Evolutionary conservation across 2,888 invertebrate species (phyloP).

Genomic region (Drosophila melanocephala): DNA sequence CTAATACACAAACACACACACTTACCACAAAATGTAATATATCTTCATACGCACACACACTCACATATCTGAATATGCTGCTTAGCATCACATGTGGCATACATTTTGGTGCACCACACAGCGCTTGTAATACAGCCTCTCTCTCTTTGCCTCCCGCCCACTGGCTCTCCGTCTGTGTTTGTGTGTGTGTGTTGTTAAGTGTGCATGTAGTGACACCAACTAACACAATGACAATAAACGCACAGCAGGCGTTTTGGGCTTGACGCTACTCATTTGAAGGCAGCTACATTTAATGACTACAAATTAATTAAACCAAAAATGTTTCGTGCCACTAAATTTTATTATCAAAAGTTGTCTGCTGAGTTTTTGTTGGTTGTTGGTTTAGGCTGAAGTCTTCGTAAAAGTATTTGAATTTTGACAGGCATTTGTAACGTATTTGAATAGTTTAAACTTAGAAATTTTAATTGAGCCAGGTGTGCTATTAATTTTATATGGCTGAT

Average conservation of each 20-base stretch:
- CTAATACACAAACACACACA: conserved; percentile 32
- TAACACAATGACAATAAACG: conserved; percentile 40
- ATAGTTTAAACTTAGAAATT: neutral
- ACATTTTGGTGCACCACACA: conserved; percentile 69
- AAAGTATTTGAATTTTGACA: neutral
- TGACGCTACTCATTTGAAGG: conserved; percentile 30
- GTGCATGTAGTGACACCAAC: conserved; percentile 58
- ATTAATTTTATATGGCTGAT: neutral
- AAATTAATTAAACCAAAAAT: conserved; percentile 76
- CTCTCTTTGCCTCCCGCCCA: neutral
- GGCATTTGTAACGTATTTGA: neutral
- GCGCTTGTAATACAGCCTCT: conserved; percentile 37
- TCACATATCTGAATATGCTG: conserved; percentile 21
- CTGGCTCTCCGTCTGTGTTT: conserved; percentile 1
- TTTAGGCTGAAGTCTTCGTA: neutral
- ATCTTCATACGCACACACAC: conserved; percentile 49
- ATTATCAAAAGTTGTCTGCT: conserved; percentile 51
- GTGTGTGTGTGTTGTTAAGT: conserved; percentile 6
- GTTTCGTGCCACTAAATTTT: conserved; percentile 56
- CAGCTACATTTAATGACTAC: conserved; percentile 69
- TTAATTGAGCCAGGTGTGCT: neutral
- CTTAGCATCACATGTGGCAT: conserved; percentile 61
- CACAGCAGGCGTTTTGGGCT: conserved; percentile 25
- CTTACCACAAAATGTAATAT: conserved; percentile 59
- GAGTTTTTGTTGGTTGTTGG: conserved; percentile 13